phyloP scores from a whole-genome alignment of 1,140 invertebrate genomes.

The Apis mellifera region DNA sequence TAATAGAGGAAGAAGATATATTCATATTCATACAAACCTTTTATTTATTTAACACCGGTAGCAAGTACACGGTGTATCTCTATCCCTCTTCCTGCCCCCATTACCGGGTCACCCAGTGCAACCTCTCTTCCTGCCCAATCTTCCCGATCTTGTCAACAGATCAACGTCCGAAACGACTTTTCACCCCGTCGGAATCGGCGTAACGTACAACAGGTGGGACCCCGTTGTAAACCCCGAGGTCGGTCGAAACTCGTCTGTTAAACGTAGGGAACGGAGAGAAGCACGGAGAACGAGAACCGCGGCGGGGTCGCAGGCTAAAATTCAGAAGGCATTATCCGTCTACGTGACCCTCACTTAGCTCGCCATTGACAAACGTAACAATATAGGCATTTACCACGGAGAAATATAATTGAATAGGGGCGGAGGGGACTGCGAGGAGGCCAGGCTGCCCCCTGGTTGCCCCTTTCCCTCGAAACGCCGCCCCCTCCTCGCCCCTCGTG shows the following conservation, averaged over 20 bases:
- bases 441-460: slow-evolving; percentile 37
- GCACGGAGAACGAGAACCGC: background rate
- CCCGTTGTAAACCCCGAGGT: background rate
- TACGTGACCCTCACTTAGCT: slow-evolving; percentile 80
- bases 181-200: slow-evolving; percentile 15
- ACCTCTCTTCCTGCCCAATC: too few relatives aligned
- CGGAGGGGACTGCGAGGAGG: slow-evolving; percentile 60
- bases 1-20: too few relatives aligned
- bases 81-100: too few relatives aligned
- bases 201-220: slow-evolving; percentile 57
- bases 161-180: slow-evolving; percentile 23
- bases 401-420: slow-evolving; percentile 80
- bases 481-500: slow-evolving; percentile 11
- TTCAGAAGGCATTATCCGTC: slow-evolving; percentile 67
- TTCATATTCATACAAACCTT: background rate
- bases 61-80: too few relatives aligned
- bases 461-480: slow-evolving; percentile 3
- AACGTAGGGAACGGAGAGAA: background rate
- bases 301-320: slow-evolving; percentile 59
- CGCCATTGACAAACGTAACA: slow-evolving; percentile 81
- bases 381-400: slow-evolving; percentile 81
- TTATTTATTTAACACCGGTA: background rate
- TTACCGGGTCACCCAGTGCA: background rate
- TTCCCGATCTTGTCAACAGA: slow-evolving; percentile 24
- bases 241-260: too few relatives aligned